Conservation (phyloP, 2,113 vertebrate species). For the Camelus dromedarius region DNA sequence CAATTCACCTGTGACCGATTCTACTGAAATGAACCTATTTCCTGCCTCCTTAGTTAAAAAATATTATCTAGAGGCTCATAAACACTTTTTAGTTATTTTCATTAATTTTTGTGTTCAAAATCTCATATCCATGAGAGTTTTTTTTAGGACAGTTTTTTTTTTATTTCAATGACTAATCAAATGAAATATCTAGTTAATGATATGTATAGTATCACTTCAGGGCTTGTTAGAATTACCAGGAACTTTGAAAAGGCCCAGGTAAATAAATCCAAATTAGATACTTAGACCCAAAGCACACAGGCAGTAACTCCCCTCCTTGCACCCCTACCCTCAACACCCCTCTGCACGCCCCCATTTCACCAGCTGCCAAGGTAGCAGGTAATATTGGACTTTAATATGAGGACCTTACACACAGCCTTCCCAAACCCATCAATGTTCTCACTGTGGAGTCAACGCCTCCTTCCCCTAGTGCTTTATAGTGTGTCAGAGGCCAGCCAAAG, state of each 20-base stretch:
- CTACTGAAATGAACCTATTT: neutral
- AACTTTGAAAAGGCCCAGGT: neutral
- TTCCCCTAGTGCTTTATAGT: neutral
- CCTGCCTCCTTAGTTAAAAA: neutral
- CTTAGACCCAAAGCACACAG: neutral
- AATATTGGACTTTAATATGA: neutral
- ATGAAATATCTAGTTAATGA: neutral
- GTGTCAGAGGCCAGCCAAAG: neutral
- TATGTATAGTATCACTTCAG: neutral
- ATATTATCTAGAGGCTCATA: neutral
- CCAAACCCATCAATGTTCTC: neutral
- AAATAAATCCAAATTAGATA: neutral
- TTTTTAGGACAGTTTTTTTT: neutral
- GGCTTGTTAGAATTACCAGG: neutral
- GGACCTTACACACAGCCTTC: neutral
- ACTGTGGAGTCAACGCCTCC: neutral
- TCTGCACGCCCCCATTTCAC: neutral
- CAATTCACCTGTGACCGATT: neutral
- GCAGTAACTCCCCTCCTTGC: neutral
- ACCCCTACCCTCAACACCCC: too few relatives aligned
- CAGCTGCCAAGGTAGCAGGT: neutral
- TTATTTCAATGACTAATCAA: neutral
- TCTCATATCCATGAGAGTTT: neutral
- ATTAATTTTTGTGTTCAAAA: conserved; percentile 4
- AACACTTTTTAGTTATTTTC: neutral